Percentiles rank a stretch among this genome's conserved stretches.
phyloP scores from a whole-genome alignment of 2,888 invertebrate genomes.

The Drymonia ruficornis region DNA sequence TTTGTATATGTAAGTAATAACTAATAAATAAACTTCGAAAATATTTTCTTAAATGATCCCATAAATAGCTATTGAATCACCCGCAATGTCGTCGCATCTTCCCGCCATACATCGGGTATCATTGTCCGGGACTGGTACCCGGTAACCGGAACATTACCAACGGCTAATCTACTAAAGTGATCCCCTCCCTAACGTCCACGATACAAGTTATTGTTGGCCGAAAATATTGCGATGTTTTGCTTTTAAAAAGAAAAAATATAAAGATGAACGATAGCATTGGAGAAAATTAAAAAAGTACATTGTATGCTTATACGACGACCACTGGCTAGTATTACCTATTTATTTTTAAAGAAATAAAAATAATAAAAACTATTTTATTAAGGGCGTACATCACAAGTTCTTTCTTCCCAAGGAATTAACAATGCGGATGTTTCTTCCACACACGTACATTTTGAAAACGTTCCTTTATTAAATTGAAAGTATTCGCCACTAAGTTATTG shows the following conservation, averaged over 20 bases:
- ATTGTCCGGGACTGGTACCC: constrained; percentile 44
- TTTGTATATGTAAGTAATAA: not conserved
- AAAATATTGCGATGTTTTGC: constrained; percentile 43
- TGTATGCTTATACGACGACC: too few species aligned
- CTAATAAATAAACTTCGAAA: not conserved
- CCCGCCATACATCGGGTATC: constrained; percentile 38
- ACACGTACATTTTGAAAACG: too few species aligned
- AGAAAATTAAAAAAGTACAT: too few species aligned
- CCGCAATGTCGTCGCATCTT: constrained; percentile 51
- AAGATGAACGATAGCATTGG: not conserved
- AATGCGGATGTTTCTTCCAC: too few species aligned
- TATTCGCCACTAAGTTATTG: too few species aligned
- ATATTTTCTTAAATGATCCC: constrained; percentile 23
- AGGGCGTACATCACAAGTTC: too few species aligned
- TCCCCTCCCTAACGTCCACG: constrained; percentile 43
- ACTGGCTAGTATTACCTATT: too few species aligned
- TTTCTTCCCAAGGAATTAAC: too few species aligned
- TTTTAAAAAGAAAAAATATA: constrained; percentile 8
- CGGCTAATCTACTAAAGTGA: constrained; percentile 70
- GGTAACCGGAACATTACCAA: constrained; percentile 60
- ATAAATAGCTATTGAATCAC: constrained; percentile 54
- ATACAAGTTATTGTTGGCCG: constrained; percentile 50
- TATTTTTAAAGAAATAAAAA: too few species aligned
- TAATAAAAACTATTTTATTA: too few species aligned
- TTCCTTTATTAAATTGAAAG: too few species aligned